A percentile compares a stretch with the other conserved stretches of the same genome.
These are phyloP conservation scores for Heliothis subflexa DNA, from an alignment of 1,140 invertebrate species.

Conservation along the genomic window DNA sequence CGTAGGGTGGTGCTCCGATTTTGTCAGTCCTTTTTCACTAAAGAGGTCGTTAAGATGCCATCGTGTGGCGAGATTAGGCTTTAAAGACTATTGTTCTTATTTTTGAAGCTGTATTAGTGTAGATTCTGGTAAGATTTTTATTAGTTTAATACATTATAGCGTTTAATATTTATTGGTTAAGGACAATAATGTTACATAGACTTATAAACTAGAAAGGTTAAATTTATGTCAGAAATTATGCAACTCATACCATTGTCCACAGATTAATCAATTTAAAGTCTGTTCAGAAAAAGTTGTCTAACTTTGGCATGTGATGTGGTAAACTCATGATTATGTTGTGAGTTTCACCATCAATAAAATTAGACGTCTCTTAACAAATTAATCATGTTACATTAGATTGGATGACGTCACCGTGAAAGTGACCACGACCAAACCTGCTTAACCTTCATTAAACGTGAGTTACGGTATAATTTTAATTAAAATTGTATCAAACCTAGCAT, in stretches of 20 bases:
- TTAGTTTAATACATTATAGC: not conserved
- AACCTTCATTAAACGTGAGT: conserved; percentile 16
- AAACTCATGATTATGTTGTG: not conserved
- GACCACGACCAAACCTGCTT: conserved; percentile 6
- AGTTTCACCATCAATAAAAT: not conserved
- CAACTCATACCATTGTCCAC: no score
- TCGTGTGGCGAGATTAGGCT: conserved; percentile 39
- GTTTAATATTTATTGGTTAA: no score
- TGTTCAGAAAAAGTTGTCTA: no score
- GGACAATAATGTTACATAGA: no score
- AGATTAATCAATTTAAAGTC: no score
- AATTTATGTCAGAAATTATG: no score
- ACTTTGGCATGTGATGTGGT: no score
- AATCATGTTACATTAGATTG: not conserved
- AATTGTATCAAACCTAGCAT: conserved; percentile 21
- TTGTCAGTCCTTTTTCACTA: conserved; percentile 62
- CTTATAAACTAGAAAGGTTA: no score
- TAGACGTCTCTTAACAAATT: not conserved
- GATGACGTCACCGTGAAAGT: not conserved
- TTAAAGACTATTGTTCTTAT: conserved; percentile 26
- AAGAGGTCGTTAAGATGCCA: conserved; percentile 60
- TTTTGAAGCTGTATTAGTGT: conserved; percentile 1
- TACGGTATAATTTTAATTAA: conserved; percentile 30
- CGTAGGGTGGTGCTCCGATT: conserved; percentile 57
- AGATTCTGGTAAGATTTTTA: conserved; percentile 7